phyloP scores from a whole-genome alignment of 2,797 vertebrate genomes.

The Astyanax mexicanus region DNA sequence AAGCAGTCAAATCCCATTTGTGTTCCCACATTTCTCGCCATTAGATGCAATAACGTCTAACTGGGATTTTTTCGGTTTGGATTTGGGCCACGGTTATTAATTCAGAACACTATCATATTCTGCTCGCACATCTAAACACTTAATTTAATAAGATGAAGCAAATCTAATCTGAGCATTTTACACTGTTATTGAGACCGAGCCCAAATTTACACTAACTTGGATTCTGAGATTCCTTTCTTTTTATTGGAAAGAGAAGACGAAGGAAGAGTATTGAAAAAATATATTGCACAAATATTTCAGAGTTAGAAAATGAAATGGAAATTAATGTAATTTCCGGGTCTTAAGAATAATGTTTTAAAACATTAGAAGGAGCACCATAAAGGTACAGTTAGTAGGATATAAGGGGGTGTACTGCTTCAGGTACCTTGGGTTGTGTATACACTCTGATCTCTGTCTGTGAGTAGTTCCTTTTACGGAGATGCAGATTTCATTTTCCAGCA shows the following conservation, averaged over 20 bases:
- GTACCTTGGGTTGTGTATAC: too few relatives aligned
- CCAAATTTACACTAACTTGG: not conserved
- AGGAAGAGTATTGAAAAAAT: not conserved
- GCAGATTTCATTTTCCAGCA: too few relatives aligned
- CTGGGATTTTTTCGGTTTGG: not conserved
- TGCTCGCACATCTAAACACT: not conserved
- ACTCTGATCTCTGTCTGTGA: too few relatives aligned
- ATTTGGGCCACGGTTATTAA: slow-evolving; percentile 7
- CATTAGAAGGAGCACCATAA: too few relatives aligned
- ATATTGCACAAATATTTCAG: not conserved
- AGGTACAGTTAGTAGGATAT: too few relatives aligned
- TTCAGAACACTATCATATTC: not conserved
- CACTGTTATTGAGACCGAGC: not conserved
- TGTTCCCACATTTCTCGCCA: not conserved
- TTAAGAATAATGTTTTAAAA: not conserved
- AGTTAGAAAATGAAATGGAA: not conserved
- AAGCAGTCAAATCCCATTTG: not conserved
- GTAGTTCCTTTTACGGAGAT: too few relatives aligned
- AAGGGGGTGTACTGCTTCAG: too few relatives aligned
- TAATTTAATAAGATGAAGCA: slow-evolving; percentile 18
- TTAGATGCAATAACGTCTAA: not conserved
- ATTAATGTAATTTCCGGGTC: not conserved
- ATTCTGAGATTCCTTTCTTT: not conserved
- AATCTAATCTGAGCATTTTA: slow-evolving; percentile 4
- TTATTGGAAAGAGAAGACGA: not conserved